Evolutionary conservation across 2,113 vertebrate genomes (phyloP), one percentile per base, ranked within the genome.

Genomic region (Pedionomus torquatus): DNA sequence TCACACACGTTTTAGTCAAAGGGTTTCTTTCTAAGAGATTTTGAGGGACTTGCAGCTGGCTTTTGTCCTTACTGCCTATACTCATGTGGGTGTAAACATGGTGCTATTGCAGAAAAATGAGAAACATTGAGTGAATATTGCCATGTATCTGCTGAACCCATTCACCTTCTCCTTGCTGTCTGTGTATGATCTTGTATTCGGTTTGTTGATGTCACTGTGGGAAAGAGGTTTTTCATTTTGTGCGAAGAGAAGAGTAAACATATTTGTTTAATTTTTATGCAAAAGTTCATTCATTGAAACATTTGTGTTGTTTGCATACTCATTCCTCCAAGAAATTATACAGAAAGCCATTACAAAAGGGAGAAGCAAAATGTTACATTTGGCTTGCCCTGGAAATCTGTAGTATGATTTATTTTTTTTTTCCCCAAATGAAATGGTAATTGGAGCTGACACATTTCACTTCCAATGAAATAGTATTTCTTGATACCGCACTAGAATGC

Each of bases 381-480:
- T 93, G 63, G 46, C 54, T 39, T 95, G 49, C 66, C 54, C 64
- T 92, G 46, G 11, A 81, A 95, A 58, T 88, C 25, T 21, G 7
- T 49, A 74, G 78, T n/a, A 58, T 90, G 57, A 52, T 80, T 23
- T 41, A 57, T 71, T 82, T 90, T 71, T 81, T 82, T 90, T 71
- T 81, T 70, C 79, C 81, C n/a, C 10, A 76, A 83, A 76, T 14
- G 17, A 74, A 90, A 91, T 43, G 58, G n/a, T 85, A 74, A 91
- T 95, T 65, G 77, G 35, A 95, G 39, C 87, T 86, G 96, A 94
- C 92, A 91, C 91, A 86, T 91, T 97, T 96, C 93, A 90, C 66
- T 96, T 95, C 90, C 87, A 93, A 94, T 95, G 89, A 96, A 93
- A 79, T 16, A 60, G 63, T 28, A 54, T 79, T 83, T 95, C 71